Conservation (phyloP, 2,888 invertebrate genomes). For the Ectropis crepuscularia region DNA sequence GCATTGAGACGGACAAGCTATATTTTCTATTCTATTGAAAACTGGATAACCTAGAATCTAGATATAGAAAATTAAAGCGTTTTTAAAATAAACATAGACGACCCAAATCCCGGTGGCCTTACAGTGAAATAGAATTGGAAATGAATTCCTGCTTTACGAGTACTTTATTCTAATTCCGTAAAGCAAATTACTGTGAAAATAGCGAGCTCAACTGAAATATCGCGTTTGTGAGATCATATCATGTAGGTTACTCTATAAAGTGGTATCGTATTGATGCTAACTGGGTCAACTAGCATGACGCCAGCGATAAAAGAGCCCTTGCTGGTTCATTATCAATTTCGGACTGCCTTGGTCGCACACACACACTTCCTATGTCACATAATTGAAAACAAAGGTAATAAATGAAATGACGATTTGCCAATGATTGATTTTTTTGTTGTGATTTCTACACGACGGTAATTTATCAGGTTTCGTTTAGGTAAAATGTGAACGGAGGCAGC, state of each 20-base stretch:
- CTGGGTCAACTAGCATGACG: constrained; percentile 81
- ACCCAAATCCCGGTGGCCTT: constrained; percentile 53
- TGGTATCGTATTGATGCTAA: constrained; percentile 75
- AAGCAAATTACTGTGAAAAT: constrained; percentile 54
- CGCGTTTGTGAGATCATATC: constrained; percentile 63
- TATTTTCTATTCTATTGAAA: constrained; percentile 8
- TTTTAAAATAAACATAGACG: constrained; percentile 41
- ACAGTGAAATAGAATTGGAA: constrained; percentile 53
- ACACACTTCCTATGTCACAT: constrained; percentile 16
- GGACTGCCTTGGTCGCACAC: constrained; percentile 34
- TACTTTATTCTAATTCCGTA: constrained; percentile 52
- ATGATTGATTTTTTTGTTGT: neutral
- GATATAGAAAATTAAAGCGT: constrained; percentile 20
- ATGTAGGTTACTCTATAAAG: constrained; percentile 64
- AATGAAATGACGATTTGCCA: neutral
- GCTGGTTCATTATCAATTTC: constrained; percentile 76
- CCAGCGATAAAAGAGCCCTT: constrained; percentile 76
- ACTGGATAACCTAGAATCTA: constrained; percentile 16
- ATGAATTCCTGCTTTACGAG: constrained; percentile 51
- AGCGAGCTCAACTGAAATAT: constrained; percentile 57
- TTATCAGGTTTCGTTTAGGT: too few relatives aligned
- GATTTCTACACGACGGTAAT: neutral
- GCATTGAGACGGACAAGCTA: constrained; percentile 13
- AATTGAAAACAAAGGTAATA: neutral
- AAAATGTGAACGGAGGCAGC: too few relatives aligned